Conservation (phyloP, 2,797 vertebrate species). For the Pangasius sanitwongsei region DNA sequence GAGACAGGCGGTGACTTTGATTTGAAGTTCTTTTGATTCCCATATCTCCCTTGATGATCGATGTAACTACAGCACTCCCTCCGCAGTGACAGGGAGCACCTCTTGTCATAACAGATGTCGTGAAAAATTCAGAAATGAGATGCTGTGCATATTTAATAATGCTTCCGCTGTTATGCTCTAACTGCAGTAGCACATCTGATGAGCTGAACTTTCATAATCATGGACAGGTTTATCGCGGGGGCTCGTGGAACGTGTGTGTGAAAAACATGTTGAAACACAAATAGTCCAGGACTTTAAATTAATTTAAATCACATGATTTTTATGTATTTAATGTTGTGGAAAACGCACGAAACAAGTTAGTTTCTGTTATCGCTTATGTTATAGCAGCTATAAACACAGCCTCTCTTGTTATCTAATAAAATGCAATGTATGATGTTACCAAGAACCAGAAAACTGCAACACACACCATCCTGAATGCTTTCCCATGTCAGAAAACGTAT, state of each 20-base stretch:
- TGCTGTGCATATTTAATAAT: neutral
- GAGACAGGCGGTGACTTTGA: constrained; percentile 6
- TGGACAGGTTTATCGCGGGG: neutral
- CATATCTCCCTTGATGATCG: neutral
- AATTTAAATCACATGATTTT: neutral
- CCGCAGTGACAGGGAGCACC: neutral
- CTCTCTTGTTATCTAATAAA: neutral
- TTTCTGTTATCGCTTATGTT: neutral
- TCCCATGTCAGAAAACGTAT: neutral
- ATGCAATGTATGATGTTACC: neutral
- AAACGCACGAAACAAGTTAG: neutral
- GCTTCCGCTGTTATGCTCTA: too few relatives aligned
- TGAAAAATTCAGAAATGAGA: neutral
- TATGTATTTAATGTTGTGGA: neutral
- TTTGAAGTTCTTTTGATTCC: constrained; percentile 7
- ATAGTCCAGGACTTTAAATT: neutral
- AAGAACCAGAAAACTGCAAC: neutral
- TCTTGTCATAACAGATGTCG: neutral
- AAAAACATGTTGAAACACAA: too few relatives aligned
- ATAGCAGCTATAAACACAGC: neutral
- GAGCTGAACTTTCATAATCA: neutral
- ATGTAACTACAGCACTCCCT: neutral
- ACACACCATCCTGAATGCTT: neutral
- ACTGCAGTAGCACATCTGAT: neutral
- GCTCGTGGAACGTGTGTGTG: neutral